A percentile compares a stretch with the other conserved stretches of the same genome.
Evolutionary conservation across 2,113 vertebrate genomes (phyloP).

Genomic region (Gasterosteus nipponicus): DNA sequence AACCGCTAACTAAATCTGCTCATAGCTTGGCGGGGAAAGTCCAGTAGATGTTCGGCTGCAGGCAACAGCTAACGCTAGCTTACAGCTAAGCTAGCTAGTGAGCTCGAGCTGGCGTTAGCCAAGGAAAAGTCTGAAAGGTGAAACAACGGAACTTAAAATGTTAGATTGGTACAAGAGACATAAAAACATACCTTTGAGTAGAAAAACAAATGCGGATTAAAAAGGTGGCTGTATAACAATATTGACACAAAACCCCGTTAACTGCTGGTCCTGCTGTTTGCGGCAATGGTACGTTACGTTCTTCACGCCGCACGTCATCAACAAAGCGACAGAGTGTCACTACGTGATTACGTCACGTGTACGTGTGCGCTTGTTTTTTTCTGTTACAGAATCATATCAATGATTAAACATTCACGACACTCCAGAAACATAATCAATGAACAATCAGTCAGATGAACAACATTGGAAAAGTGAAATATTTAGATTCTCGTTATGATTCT

Average conservation of each 20-base stretch:
- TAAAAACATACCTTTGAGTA: slow-evolving; percentile 34
- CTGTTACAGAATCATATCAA: not conserved
- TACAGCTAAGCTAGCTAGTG: not conserved
- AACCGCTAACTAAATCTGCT: not conserved
- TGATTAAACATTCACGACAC: no score
- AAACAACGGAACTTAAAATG: not conserved
- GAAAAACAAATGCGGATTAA: not conserved
- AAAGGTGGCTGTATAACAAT: not conserved
- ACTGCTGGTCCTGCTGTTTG: fast-evolving
- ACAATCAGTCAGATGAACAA: not conserved
- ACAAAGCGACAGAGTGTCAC: not conserved
- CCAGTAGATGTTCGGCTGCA: not conserved
- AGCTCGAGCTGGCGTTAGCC: not conserved
- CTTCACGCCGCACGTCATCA: slow-evolving; percentile 16
- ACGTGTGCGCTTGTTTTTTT: not conserved
- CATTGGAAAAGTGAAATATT: not conserved
- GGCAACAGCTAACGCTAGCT: not conserved
- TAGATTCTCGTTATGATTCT: not conserved
- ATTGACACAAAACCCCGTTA: not conserved
- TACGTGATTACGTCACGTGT: slow-evolving; percentile 20
- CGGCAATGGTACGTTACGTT: not conserved
- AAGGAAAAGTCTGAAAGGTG: not conserved
- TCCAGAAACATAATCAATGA: not conserved
- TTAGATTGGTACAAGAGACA: not conserved
- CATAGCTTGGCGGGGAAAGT: not conserved